Evolutionary conservation across 2,888 invertebrate species (phyloP), one percentile per base, ranked within the genome.

Genomic region (Dicyrtomina minuta): DNA sequence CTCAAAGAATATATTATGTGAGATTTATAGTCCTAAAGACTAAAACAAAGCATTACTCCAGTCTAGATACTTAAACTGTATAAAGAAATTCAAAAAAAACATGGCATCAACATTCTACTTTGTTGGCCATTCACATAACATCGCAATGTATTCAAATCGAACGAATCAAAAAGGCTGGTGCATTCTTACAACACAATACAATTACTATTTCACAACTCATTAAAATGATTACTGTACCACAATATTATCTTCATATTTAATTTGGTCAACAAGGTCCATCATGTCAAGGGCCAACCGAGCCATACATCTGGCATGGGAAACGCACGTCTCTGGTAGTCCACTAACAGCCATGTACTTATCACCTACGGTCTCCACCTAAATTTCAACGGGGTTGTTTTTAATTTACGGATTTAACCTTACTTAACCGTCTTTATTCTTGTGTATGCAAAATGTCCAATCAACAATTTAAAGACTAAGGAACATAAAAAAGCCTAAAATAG

Each of bases 331-430:
- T 0, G 96, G 96, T 65, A 96, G 84, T 56, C 96, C 96, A 78
- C 95, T 93, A 0, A 96, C 96, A 0, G 96, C 95, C 96, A 96
- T 97, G 82, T 97, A 97, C 82, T 96, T 96, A 83, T 96, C 96
- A 71, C 96, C 96, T 24, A 96, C 94, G 13, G 96, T 97, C 84
- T 97, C 96, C 72, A 97, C 96, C 96, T 96, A 80, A 12, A 65
- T 43, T 12, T 22, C 33, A 59, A 26, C 17, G 4, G 10, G n/a
- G 10, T 61, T 61, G 5, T 13, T 10, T 8, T n/a, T 59, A 41
- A 59, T 33, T 33, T n/a, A n/a, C n/a, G 8, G 33, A 33, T 33
- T 33, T 33, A 33, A 3, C 33, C 3, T 33, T 33, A 8, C 4
- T 33, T 3, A 33, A 33, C n/a, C n/a, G n/a, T n/a, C n/a, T n/a